Percentiles rank a stretch among this genome's conserved stretches.
Conservation (phyloP, 2,797 vertebrate species). For the Erethizon dorsatum region DNA sequence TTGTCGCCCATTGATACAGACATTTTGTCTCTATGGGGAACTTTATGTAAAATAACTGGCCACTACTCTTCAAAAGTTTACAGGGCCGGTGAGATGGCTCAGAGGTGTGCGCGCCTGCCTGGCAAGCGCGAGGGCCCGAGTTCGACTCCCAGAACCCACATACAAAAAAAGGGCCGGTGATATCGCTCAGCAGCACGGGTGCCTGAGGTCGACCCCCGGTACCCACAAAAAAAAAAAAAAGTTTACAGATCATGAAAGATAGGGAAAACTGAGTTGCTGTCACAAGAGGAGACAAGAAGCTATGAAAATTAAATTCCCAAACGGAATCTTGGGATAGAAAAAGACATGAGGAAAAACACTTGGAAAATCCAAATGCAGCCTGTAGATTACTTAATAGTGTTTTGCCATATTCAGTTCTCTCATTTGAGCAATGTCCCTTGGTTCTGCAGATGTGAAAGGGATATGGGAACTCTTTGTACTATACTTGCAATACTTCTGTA, state of each 20-base stretch:
- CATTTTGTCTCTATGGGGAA: not conserved
- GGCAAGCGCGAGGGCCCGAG: no score
- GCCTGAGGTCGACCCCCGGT: no score
- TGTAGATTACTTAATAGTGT: not conserved
- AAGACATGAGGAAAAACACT: not conserved
- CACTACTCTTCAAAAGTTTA: not conserved
- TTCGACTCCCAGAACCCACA: no score
- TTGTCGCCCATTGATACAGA: fast-evolving
- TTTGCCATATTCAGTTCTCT: not conserved
- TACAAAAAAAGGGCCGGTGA: no score
- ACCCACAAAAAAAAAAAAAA: not conserved
- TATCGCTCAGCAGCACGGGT: no score
- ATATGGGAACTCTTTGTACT: not conserved
- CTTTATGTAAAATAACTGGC: not conserved
- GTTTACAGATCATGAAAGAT: not conserved
- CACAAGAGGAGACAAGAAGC: not conserved
- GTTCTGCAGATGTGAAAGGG: not conserved
- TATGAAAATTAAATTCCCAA: not conserved
- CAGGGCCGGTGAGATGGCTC: no score
- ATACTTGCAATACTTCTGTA: not conserved
- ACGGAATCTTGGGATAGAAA: not conserved
- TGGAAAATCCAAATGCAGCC: not conserved
- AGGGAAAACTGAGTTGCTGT: not conserved
- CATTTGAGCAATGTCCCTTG: not conserved
- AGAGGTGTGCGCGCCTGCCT: no score